Base-by-base conservation (phyloP, 2,113 vertebrate species). In the Tupaia chinensis region DNA sequence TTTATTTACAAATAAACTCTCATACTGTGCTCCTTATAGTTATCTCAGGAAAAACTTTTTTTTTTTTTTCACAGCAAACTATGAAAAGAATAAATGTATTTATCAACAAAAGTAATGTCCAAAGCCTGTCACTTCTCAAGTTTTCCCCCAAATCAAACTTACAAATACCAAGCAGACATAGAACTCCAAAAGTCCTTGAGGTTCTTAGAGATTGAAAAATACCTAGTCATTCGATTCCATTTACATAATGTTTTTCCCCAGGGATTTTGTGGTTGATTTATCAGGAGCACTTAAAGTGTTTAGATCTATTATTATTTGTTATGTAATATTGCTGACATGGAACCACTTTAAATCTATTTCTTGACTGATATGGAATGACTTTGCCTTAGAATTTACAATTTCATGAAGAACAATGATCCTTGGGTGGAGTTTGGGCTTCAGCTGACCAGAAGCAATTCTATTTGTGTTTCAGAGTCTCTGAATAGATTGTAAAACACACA, bases 341-440 rank as follows among this genome's bases (percentile, higher is more conserved):
- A 29, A 5, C 34, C 89, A 25, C 10, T 89, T 96, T 96, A 82
- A 96, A 96, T 91, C 4, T 94, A 58, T 91, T 8, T 91, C 19
- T 95, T 89, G 6, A 91, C 68, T 29, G 19, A 34, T 96, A 84
- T 61, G 94, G 29, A 94, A 96, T 12, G 3, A 68, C 34, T 68
- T 97, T 92, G 82, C 69, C 72, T 93, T 92, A 61, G 95, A 96
- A 2, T 91, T 96, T 93, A 80, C 91, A 92, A 94, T 94, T 96
- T 97, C 72, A 89, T 29, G 56, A 85, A 63, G n/a, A 73, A 65
- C 9, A 61, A 27, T 63, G 77, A 23, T 7, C 9, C 70, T 7
- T n/a, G 96, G 65, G 66, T 90, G 34, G 56, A 11, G 54, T 95
- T 77, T 95, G 87, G 66, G 66, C 69, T 91, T 58, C 84, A 63